Base-by-base conservation (phyloP, 1,140 invertebrate species). In the Drosophila oshimai region DNA sequence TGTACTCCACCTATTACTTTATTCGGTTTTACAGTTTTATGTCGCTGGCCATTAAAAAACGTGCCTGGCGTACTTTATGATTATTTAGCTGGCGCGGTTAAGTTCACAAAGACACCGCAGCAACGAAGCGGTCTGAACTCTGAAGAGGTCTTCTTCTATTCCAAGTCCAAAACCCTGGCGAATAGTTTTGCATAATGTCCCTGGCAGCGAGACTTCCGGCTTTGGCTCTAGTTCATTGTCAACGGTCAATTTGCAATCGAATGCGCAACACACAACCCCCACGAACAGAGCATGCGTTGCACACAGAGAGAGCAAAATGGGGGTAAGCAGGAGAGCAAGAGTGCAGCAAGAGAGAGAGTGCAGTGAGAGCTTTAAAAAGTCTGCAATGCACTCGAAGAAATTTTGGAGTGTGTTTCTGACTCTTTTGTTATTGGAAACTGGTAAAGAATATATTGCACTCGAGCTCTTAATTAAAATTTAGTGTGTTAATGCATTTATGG, bases 201-300 rank as follows among this genome's bases (percentile, higher is more conserved):
- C 29, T 50, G 44, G 47, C 49, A 61, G 34, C 55, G 60, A 51
- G 41, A 87, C 77, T 86, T 86, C 81, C 81, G 76, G 68, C 79
- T 70, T 60, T 15, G 18, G 31, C 58, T 72, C 58, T 86, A 86
- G 81, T 86, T 86, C 81, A 86, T 76, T 86, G 81, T 87, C 81
- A 86, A 86, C 73, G 58, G 72, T 76, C 64, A 72, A 65, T 64
- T 72, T 55, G 44, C 69, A 69, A 65, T 58, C 39, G 51, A 57
- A 50, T 57, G 55, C 9, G 20, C 12, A 12, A 29, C 28, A 10
- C n/a, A 15, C 29, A 28, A 42, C 37, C 60, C 61, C 44, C 12
- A 15, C 6, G 6, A 9, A 36, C 36, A 33, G 70, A 51, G 74
- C 72, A 75, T 76, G 73, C 72, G 73, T 75, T 67, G 34, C 29